A percentile compares a stretch with the other conserved stretches of the same genome.
phyloP scores from a whole-genome alignment of 2,113 vertebrate species.

The Thunnus maccoyii region DNA sequence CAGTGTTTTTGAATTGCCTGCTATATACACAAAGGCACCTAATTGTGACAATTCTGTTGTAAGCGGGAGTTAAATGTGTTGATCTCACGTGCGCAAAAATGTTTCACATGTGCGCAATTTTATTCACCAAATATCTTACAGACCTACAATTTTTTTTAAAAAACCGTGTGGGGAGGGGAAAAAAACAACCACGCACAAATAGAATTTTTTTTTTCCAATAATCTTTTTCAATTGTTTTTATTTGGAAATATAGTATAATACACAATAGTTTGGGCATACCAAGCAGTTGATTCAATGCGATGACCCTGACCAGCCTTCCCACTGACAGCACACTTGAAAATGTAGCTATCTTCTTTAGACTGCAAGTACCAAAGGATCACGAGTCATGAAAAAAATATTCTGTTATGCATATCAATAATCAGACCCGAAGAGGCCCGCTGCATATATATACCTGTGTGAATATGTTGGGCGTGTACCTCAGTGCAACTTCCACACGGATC shows the following conservation, averaged over 20 bases:
- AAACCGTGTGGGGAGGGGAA: not conserved
- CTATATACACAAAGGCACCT: not conserved
- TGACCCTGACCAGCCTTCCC: conserved; percentile 71
- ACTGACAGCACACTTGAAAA: conserved; percentile 55
- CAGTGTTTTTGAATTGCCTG: conserved; percentile 1
- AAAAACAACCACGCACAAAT: conserved; percentile 32
- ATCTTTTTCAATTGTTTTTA: conserved; percentile 68
- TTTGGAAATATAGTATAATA: conserved; percentile 83
- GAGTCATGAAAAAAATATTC: conserved; percentile 47
- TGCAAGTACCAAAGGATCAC: conserved; percentile 50
- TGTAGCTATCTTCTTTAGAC: conserved; percentile 15
- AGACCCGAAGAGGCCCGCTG: conserved; percentile 45
- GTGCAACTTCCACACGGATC: conserved; percentile 66
- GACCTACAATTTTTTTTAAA: not conserved
- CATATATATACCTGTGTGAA: conserved; percentile 69
- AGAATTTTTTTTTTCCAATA: conserved; percentile 30
- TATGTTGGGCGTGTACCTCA: conserved; percentile 67
- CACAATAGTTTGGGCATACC: conserved; percentile 77
- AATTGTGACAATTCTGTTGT: not conserved
- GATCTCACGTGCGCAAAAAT: conserved; percentile 37
- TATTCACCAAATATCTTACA: not conserved
- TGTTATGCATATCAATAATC: conserved; percentile 40
- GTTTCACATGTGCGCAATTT: not conserved
- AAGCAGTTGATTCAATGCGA: conserved; percentile 71
- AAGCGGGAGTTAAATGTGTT: not conserved